A percentile compares a stretch with the other conserved stretches of the same genome.
These are phyloP conservation scores for Ectemnius cavifrons DNA, from an alignment of 2,888 invertebrate genomes.

Conservation along the genomic window DNA sequence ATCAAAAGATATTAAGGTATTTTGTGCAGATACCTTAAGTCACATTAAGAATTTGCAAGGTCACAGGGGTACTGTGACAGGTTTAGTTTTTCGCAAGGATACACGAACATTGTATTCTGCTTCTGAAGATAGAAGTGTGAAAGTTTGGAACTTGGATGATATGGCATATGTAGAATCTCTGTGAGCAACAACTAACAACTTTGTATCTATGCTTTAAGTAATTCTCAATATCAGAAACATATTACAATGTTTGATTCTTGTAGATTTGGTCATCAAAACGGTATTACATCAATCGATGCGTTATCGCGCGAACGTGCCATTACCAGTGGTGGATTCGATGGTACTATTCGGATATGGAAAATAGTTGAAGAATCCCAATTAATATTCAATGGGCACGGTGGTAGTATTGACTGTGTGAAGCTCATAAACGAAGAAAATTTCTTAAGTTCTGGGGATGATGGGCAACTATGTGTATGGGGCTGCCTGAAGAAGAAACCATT, in stretches of 20 bases:
- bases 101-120: constrained; percentile 91
- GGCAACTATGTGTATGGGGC: constrained; percentile 91
- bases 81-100: constrained; percentile 90
- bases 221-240: neutral
- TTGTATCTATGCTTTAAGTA: too few relatives aligned
- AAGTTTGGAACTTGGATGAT: constrained; percentile 97
- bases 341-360: constrained; percentile 95
- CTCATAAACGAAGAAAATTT: constrained; percentile 96
- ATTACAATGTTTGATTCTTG: neutral
- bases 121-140: constrained; percentile 88
- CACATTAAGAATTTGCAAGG: constrained; percentile 90
- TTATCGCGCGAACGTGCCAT: constrained; percentile 91
- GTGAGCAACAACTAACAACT: constrained; percentile 75
- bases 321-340: constrained; percentile 93
- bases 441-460: constrained; percentile 94
- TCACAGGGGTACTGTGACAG: constrained; percentile 86
- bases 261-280: constrained; percentile 93
- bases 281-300: constrained; percentile 92
- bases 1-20: constrained; percentile 86
- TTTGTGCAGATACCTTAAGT: constrained; percentile 88
- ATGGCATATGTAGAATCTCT: constrained; percentile 97
- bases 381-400: constrained; percentile 91
- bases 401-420: constrained; percentile 92
- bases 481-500: constrained; percentile 92
- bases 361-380: constrained; percentile 98